Evolutionary conservation across 2,113 vertebrate genomes (phyloP), one percentile per base, ranked within the genome.

Genomic region (Vicugna pacos): DNA sequence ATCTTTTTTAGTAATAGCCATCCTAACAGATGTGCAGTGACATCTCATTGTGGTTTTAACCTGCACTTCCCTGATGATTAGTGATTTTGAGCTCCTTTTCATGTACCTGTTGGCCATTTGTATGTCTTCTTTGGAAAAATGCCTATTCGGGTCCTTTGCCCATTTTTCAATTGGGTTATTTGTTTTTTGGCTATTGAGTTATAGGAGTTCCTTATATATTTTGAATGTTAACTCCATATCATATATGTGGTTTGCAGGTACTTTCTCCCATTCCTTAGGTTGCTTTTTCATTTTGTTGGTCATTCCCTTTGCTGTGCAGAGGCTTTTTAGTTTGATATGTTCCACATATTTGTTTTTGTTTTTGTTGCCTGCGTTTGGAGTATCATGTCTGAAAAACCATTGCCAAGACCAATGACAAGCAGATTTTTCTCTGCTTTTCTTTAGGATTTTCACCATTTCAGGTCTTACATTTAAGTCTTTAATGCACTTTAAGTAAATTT

Each of bases 101-200:
- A 35, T 54, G 38, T 93, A 76, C 11, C 1, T 65, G 10, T 32
- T 85, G 20, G 35, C 38, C 30, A 46, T 85, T 75, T 76, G n/a
- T n/a, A 8, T 85, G 4, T 76, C 26, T 92, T 77, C 72, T 65
- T 84, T 84, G 58, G 26, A 86, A 85, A 93, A 93, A 67, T 67
- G 0, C 46, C 50, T 77, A 6, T 77, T 86, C 9, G 46, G 26
- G 8, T 77, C 28, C 22, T 83, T 38, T 54, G 7, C 28, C 20
- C 70, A 62, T 60, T 73, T 62, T 89, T 62, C 26, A 35, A 75
- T n/a, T 8, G 13, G 10, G 19, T 73, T 48, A 24, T 72, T 87
- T 46, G 17, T 48, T 60, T 35, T 64, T 60, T 50, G 52, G 30
- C 32, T 75, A 42, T 62, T 42, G n/a, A 42, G 56, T 54, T 69